Base-by-base conservation (phyloP, 2,113 vertebrate species). In the Pholis gunnellus region DNA sequence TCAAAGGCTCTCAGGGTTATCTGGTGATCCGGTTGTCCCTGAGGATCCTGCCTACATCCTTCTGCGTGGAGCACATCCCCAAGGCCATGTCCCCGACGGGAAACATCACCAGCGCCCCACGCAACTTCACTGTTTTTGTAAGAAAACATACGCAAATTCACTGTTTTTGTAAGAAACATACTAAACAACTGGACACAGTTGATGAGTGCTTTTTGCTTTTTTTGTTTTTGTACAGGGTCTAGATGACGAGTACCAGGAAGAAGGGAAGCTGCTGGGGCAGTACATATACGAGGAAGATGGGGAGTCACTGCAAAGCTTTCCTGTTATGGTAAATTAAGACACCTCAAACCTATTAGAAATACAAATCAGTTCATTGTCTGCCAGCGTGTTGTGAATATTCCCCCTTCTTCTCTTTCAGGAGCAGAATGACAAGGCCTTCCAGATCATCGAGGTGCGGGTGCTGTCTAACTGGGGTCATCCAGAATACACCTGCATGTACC, bases 401-500 rank as follows among this genome's bases (percentile, higher is more conserved):
- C 6, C 48, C 36, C 14, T 31, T 80, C 74, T 72, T 64, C 7
- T 42, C 54, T 76, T 79, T 54, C 89, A 99, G 98, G 95, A 96
- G 78, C 72, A 93, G 67, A 94, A 93, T 1, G 95, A 96, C 25
- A 91, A 88, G 0, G 74, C 94, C 44, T 99, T 97, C 92, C 97
- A 98, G 75, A 97, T 98, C 86, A 97, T 99, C 6, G 98, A 99
- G 87, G 95, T 99, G 78, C 96, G 96, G 52, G 96, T 99, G 78
- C 85, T 97, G 42, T 98, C 97, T 29, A 99, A 99, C 85, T 99
- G 97, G 98, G 98, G 98, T 61, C 96, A 99, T 0, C 92, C 95
- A 0, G 97, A 98, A 31, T 99, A 99, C 44, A 99, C 97, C 0
- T 99, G 98, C 90, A 94, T 99, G 1, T 99, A 99, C 84, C 97